These are phyloP conservation scores for Morinoia aosen DNA, from an alignment of 2,888 invertebrate genomes.

Conservation along the genomic window DNA sequence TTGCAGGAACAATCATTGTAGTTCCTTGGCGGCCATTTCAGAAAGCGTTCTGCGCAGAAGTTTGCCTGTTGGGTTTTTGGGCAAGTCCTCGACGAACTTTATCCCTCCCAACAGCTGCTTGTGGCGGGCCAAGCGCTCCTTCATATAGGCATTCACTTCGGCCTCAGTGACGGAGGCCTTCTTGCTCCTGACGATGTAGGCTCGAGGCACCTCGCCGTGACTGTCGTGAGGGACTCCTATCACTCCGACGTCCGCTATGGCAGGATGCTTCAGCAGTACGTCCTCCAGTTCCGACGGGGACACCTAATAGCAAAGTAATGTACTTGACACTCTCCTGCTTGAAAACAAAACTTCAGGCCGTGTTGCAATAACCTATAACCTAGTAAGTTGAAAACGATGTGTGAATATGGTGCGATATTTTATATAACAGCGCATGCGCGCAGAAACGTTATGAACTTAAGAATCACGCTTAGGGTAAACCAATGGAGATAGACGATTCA, in stretches of 20 bases:
- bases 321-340: neutral
- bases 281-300: slow-evolving; percentile 65
- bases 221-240: slow-evolving; percentile 57
- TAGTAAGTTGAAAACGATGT: neutral
- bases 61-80: slow-evolving; percentile 84
- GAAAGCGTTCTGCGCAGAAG: slow-evolving; percentile 80
- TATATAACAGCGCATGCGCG: too few relatives aligned
- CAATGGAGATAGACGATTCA: too few relatives aligned
- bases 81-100: slow-evolving; percentile 79
- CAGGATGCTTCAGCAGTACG: slow-evolving; percentile 55
- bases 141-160: slow-evolving; percentile 38
- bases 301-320: slow-evolving; percentile 55
- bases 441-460: too few relatives aligned
- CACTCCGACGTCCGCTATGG: slow-evolving; percentile 63
- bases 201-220: slow-evolving; percentile 59
- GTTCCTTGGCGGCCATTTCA: slow-evolving; percentile 53
- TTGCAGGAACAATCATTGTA: neutral
- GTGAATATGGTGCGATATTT: too few relatives aligned
- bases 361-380: slow-evolving; percentile 59
- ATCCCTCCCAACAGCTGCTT: slow-evolving; percentile 82
- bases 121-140: slow-evolving; percentile 73
- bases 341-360: slow-evolving; percentile 48
- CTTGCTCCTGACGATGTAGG: slow-evolving; percentile 57
- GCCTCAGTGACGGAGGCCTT: slow-evolving; percentile 29
- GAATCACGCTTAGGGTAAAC: too few relatives aligned